Conservation (phyloP, 2,113 vertebrate genomes). For the Seriola rivoliana region DNA sequence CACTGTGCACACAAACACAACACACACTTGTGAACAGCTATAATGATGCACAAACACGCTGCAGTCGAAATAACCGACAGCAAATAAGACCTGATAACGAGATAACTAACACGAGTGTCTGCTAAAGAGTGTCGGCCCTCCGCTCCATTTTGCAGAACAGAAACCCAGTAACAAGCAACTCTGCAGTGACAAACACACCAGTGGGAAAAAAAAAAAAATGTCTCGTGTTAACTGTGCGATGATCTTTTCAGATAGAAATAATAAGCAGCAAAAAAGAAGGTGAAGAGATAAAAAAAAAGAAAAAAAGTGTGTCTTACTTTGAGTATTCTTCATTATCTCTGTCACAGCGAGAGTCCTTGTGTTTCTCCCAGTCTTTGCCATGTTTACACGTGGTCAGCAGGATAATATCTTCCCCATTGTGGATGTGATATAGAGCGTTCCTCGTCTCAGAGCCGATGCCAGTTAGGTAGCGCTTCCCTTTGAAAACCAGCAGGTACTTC, state of each 20-base stretch:
- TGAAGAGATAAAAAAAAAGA: slow-evolving; percentile 20
- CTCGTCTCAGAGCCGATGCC: slow-evolving; percentile 88
- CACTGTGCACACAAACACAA: slow-evolving; percentile 19
- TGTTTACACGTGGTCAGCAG: slow-evolving; percentile 88
- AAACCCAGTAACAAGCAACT: neutral
- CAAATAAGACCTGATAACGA: slow-evolving; percentile 33
- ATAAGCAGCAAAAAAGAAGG: neutral
- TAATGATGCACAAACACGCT: slow-evolving; percentile 27
- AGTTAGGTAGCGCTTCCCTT: slow-evolving; percentile 88
- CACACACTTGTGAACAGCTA: slow-evolving; percentile 25
- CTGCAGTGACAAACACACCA: neutral
- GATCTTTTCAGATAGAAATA: neutral
- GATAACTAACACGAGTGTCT: slow-evolving; percentile 7
- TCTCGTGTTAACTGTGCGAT: neutral
- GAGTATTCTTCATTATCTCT: slow-evolving; percentile 86
- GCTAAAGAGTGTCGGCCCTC: neutral
- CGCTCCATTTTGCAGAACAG: neutral
- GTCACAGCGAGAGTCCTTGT: slow-evolving; percentile 86
- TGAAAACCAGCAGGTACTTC: slow-evolving; percentile 88
- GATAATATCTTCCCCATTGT: slow-evolving; percentile 86
- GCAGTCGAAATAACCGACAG: slow-evolving; percentile 39
- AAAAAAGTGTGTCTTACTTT: slow-evolving; percentile 80
- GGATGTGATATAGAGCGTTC: slow-evolving; percentile 87
- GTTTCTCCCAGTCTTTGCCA: slow-evolving; percentile 88
- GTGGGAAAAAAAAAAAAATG: neutral